A percentile compares a stretch with the other conserved stretches of the same genome.
Conservation (phyloP, 1,140 invertebrate species). For the Sitophilus oryzae region DNA sequence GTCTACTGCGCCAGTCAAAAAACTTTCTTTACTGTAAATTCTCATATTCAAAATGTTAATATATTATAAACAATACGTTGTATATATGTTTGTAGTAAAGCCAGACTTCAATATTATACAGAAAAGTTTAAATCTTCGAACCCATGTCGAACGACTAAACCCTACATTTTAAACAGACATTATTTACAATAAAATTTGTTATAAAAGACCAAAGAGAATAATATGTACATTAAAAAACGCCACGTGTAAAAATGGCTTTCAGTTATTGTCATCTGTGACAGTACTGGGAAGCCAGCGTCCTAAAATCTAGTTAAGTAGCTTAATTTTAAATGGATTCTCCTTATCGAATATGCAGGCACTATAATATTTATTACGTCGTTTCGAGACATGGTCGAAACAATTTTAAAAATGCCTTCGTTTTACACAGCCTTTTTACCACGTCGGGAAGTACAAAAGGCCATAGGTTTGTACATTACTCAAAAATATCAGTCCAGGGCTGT, state of each 20-base stretch:
- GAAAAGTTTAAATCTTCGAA: not conserved
- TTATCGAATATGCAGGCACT: slow-evolving; percentile 5
- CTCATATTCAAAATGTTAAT: no score
- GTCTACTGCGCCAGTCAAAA: no score
- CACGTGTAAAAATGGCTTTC: slow-evolving; percentile 20
- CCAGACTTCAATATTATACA: not conserved
- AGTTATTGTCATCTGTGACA: slow-evolving; percentile 34
- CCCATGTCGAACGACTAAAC: slow-evolving; percentile 13
- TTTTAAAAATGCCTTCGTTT: slow-evolving; percentile 11
- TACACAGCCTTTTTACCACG: slow-evolving; percentile 21
- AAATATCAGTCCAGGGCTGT: not conserved
- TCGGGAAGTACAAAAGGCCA: slow-evolving; percentile 27
- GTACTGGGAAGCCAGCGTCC: slow-evolving; percentile 18
- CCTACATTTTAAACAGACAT: slow-evolving; percentile 14
- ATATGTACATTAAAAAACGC: slow-evolving; percentile 23
- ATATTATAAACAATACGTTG: no score
- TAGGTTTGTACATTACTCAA: slow-evolving; percentile 10
- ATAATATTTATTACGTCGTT: slow-evolving; percentile 1
- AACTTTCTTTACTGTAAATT: no score
- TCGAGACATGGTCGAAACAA: slow-evolving; percentile 5
- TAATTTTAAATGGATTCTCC: slow-evolving; percentile 10
- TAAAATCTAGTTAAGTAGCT: slow-evolving; percentile 35
- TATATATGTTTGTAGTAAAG: no score
- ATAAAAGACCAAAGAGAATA: slow-evolving; percentile 14
- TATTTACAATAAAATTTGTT: slow-evolving; percentile 25